Evolutionary conservation across 2,888 invertebrate genomes (phyloP).

Genomic region (Oligia latruncula): DNA sequence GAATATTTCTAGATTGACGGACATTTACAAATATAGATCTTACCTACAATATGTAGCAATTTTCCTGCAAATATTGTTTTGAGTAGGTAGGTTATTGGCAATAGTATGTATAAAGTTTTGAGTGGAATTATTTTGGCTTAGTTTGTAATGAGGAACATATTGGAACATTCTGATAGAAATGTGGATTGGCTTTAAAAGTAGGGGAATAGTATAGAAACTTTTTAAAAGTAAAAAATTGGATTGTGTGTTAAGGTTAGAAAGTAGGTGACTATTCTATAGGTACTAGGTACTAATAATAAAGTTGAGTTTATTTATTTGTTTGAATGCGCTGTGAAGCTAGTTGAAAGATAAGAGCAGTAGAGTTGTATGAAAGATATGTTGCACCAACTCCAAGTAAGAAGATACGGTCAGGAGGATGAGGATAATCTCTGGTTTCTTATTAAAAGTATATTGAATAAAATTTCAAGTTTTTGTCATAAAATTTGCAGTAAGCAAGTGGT

Average conservation of each 20-base stretch:
- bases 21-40: slow-evolving; percentile 14
- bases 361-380: neutral
- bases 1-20: neutral
- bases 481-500: neutral
- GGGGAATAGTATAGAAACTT: neutral
- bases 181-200: neutral
- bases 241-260: neutral
- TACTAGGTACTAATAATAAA: neutral
- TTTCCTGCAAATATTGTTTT: slow-evolving; percentile 29
- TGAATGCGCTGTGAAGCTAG: neutral
- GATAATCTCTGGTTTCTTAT: neutral
- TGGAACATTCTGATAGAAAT: neutral
- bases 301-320: neutral
- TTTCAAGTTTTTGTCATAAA: no score
- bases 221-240: no score
- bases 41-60: neutral
- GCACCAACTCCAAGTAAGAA: neutral
- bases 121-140: neutral
- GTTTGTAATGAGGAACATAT: neutral
- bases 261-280: neutral
- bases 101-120: neutral
- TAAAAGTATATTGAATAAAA: neutral
- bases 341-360: neutral
- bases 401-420: neutral
- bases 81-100: neutral